Evolutionary conservation across 2,797 vertebrate genomes (phyloP), one percentile per base, ranked within the genome.

Genomic region (Mycteria americana): DNA sequence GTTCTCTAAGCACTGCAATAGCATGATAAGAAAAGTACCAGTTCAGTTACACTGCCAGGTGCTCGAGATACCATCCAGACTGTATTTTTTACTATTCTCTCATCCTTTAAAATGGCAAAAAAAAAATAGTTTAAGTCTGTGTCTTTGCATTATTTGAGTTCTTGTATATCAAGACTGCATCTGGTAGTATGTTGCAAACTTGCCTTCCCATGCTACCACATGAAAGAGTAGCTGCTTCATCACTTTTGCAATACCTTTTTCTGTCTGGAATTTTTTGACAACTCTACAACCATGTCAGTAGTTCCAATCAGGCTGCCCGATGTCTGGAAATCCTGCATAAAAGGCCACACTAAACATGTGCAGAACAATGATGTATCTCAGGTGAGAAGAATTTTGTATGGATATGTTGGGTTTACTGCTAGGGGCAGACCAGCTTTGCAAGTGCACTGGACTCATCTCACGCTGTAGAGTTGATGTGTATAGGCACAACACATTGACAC

Each of bases 221-320:
- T 22, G 37, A 24, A 35, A 59, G 62, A 79, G 33, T 39, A 73
- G 31, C 19, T 46, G 18, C 10, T 79, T 87, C 64, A 7, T 68
- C 19, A 37, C 50, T 88, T 79, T 53, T 35, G 27, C 37, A 31
- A 18, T 60, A 54, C 8, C 3, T 31, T 70, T 70, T 69, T 43
- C 31, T 63, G 31, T 27, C 43, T 51, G 67, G 48, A 80, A n/a
- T 31, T 59, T 87, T 92, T 65, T 82, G 3, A 48, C 22, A n/a
- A 79, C 14, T 78, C 57, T 89, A 91, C 48, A 72, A 0, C 17
- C 19, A 19, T 31, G 18, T 85, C 35, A 45, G 0, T 48, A 56
- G 24, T 14, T 72, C 76, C 15, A 10, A 11, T 23, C 27, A 30
- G 27, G 5, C 39, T 82, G 39, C 39, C 48, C 1, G 0, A 0